Conservation (phyloP, 2,888 invertebrate genomes). For the Rutpela maculata region DNA sequence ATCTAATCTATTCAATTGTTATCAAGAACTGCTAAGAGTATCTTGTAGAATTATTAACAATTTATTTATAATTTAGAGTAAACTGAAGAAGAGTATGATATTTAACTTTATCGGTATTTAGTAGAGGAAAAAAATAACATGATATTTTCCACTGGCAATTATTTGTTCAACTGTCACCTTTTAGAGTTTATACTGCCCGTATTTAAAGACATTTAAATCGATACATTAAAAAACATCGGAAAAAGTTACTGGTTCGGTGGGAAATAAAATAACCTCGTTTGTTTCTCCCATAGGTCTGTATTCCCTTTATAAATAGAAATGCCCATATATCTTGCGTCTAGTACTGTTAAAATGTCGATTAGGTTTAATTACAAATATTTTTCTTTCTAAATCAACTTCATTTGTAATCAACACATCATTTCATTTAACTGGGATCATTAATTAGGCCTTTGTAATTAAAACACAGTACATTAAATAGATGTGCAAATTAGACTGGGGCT, state of each 20-base stretch:
- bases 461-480: constrained; percentile 30
- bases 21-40: no score
- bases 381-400: constrained; percentile 38
- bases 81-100: no score
- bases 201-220: no score
- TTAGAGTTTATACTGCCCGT: no score
- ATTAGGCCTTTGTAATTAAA: constrained; percentile 36
- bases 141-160: no score
- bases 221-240: no score
- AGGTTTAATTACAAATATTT: constrained; percentile 28
- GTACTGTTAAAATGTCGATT: constrained; percentile 21
- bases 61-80: no score
- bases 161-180: no score
- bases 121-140: no score
- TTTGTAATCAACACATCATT: constrained; percentile 35
- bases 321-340: constrained; percentile 1
- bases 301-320: neutral
- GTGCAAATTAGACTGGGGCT: constrained; percentile 2
- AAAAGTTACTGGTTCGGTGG: neutral
- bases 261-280: neutral
- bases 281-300: neutral
- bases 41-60: no score
- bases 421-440: constrained; percentile 22
- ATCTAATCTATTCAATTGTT: no score
- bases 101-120: no score